phyloP scores from a whole-genome alignment of 2,113 vertebrate species.

The Camelus dromedarius region DNA sequence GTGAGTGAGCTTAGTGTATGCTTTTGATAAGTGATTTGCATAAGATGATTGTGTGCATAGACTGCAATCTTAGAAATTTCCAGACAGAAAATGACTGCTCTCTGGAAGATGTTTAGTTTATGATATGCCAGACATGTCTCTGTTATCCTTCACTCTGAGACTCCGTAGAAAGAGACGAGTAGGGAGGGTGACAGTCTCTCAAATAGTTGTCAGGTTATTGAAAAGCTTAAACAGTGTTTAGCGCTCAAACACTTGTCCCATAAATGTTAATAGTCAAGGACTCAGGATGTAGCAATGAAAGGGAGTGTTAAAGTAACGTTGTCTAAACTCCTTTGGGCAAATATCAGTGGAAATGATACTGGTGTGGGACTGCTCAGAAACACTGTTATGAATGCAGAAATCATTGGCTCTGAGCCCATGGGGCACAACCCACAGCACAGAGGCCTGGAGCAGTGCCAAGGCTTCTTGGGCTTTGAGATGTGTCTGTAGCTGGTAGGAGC shows the following conservation, averaged over 20 bases:
- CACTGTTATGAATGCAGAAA: background rate
- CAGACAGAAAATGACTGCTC: conserved; percentile 26
- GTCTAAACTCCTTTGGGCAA: background rate
- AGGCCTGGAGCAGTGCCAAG: background rate
- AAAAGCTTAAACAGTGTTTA: background rate
- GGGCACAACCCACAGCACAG: background rate
- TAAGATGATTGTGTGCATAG: background rate
- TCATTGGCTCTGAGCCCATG: background rate
- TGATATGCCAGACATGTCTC: background rate
- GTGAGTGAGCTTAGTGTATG: background rate
- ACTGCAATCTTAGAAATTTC: background rate
- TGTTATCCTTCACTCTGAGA: background rate
- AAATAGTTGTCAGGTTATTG: background rate
- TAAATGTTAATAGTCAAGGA: background rate
- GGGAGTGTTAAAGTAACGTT: background rate
- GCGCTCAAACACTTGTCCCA: background rate
- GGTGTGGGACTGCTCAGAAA: background rate
- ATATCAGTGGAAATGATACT: background rate
- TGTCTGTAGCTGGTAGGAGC: background rate
- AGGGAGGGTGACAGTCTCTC: background rate
- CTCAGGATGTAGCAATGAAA: background rate
- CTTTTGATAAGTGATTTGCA: conserved; percentile 31
- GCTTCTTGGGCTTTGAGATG: background rate
- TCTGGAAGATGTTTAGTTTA: conserved; percentile 15
- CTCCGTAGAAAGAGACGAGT: background rate